Conservation (phyloP, 2,113 vertebrate species). For the Onychostruthus taczanowskii region DNA sequence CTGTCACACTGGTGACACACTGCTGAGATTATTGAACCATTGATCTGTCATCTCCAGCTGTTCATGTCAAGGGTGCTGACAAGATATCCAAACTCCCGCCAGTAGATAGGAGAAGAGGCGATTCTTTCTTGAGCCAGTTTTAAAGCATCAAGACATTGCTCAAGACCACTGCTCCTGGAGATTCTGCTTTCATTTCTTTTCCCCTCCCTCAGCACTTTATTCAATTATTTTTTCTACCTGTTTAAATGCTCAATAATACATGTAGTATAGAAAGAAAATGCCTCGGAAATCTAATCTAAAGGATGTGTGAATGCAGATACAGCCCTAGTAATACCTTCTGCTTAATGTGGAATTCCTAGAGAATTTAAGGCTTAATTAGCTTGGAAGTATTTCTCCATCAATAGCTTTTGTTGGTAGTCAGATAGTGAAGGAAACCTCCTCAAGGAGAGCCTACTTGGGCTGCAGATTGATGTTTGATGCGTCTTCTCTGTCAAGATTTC, state of each 20-base stretch:
- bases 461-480: constrained; percentile 52
- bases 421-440: constrained; percentile 58
- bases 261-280: constrained; percentile 31
- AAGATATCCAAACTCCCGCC: constrained; percentile 68
- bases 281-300: constrained; percentile 46
- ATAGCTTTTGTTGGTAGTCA: constrained; percentile 71
- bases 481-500: constrained; percentile 65
- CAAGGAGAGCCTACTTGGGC: constrained; percentile 30
- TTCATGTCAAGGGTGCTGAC: constrained; percentile 78
- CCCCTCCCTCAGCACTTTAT: background rate
- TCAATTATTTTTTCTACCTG: constrained; percentile 55
- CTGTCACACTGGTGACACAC: constrained; percentile 77
- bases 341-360: constrained; percentile 67
- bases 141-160: constrained; percentile 7
- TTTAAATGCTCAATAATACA: constrained; percentile 57
- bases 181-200: background rate
- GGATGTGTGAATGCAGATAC: background rate
- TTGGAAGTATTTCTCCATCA: constrained; percentile 64
- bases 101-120: constrained; percentile 10
- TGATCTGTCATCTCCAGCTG: constrained; percentile 85
- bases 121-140: constrained; percentile 8
- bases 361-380: constrained; percentile 78
- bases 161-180: background rate
- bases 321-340: constrained; percentile 56
- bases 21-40: constrained; percentile 80